A percentile compares a stretch with the other conserved stretches of the same genome.
Evolutionary conservation across 2,113 vertebrate species (phyloP).

Genomic region (Platysteira castanea): DNA sequence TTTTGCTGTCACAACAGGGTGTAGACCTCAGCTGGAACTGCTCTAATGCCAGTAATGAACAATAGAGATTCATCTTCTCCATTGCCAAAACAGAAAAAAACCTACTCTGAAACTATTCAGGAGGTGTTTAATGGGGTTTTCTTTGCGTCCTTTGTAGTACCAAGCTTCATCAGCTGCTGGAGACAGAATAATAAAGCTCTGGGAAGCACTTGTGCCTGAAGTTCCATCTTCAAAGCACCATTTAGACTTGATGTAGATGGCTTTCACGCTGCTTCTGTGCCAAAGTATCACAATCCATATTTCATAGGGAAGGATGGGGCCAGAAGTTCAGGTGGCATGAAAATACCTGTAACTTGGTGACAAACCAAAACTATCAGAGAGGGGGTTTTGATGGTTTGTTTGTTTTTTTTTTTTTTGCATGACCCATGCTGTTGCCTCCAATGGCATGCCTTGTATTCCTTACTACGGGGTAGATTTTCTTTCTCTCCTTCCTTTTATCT

Average conservation of each 20-base stretch:
- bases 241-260: background rate
- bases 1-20: background rate
- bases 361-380: background rate
- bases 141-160: background rate
- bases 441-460: background rate
- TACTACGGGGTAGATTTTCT: background rate
- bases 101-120: background rate
- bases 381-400: rapidly evolving
- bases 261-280: background rate
- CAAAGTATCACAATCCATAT: background rate
- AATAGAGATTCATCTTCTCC: background rate
- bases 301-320: background rate
- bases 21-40: background rate
- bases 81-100: background rate
- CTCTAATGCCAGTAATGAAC: background rate
- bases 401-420: background rate
- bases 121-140: background rate
- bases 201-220: background rate
- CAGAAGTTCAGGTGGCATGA: background rate
- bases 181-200: background rate
- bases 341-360: background rate
- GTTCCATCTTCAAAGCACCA: background rate
- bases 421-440: background rate
- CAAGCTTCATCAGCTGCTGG: background rate
- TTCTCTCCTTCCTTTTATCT: background rate